These are phyloP conservation scores for Serinus canaria DNA, from an alignment of 2,113 vertebrate genomes.

Conservation along the genomic window DNA sequence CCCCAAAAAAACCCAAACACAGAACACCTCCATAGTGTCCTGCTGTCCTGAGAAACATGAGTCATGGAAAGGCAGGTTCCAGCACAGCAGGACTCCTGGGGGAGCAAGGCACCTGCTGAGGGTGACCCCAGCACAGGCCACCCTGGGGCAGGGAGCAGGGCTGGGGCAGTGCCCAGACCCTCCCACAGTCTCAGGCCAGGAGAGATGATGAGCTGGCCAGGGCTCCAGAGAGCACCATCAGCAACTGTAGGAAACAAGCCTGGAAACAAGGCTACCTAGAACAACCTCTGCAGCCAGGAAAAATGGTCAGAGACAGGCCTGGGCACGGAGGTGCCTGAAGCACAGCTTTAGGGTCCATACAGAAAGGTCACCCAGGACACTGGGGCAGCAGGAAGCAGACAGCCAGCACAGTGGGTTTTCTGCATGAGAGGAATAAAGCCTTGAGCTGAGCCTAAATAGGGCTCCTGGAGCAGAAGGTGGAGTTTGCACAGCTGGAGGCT, in stretches of 20 bases:
- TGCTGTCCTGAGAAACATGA: background rate
- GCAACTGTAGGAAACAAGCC: background rate
- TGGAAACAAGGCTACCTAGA: background rate
- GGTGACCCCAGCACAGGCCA: background rate
- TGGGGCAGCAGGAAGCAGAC: background rate
- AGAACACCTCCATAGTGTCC: background rate
- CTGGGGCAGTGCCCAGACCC: background rate
- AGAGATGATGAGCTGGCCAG: background rate
- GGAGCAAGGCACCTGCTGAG: background rate
- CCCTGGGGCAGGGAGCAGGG: background rate
- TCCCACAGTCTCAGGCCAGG: background rate
- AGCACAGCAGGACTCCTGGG: background rate
- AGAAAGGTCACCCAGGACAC: background rate
- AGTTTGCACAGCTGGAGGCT: background rate
- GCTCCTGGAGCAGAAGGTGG: background rate
- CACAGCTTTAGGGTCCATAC: background rate
- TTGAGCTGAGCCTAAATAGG: background rate
- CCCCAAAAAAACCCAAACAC: background rate
- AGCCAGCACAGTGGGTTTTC: background rate
- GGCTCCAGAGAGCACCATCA: background rate
- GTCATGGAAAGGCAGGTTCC: background rate
- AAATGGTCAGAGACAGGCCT: background rate
- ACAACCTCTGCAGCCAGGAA: background rate
- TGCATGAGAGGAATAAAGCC: fast-evolving
- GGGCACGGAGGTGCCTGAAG: background rate